phyloP scores from a whole-genome alignment of 2,797 vertebrate genomes.

The Lophotriccus pileatus region DNA sequence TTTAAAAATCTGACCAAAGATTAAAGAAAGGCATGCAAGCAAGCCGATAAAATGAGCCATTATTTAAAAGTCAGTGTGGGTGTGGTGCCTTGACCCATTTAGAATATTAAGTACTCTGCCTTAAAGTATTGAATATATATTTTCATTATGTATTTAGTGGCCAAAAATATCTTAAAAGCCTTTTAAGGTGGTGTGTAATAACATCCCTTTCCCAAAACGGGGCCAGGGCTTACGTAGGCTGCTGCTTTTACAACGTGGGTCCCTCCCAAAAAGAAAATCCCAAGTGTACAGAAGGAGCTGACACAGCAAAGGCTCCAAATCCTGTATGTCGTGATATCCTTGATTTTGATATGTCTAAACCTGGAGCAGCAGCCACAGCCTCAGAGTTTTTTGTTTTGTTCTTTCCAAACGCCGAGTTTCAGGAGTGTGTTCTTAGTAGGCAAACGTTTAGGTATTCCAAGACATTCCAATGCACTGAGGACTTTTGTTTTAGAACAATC shows the following conservation, averaged over 20 bases:
- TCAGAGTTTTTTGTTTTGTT: not conserved
- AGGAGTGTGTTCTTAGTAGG: not conserved
- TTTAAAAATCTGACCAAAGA: not conserved
- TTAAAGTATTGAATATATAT: not conserved
- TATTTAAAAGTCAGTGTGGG: not conserved
- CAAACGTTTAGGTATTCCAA: not conserved
- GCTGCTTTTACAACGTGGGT: not conserved
- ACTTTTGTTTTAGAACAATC: slow-evolving; percentile 6
- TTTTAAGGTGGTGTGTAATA: not conserved
- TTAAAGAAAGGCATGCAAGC: not conserved
- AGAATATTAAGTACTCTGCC: not conserved
- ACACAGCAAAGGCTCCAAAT: not conserved
- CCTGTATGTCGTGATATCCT: not conserved
- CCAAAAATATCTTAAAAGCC: not conserved
- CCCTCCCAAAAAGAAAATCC: not conserved
- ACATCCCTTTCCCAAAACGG: not conserved
- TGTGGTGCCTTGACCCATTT: not conserved
- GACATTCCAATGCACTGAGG: not conserved
- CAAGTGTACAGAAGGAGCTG: not conserved
- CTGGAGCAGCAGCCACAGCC: not conserved
- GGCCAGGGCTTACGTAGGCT: not conserved
- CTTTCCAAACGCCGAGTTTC: not conserved
- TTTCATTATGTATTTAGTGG: not conserved
- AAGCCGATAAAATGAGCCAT: not conserved
- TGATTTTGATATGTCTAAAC: not conserved